Base-by-base conservation (phyloP, 1,140 invertebrate species). In the Drosophila watanabei region DNA sequence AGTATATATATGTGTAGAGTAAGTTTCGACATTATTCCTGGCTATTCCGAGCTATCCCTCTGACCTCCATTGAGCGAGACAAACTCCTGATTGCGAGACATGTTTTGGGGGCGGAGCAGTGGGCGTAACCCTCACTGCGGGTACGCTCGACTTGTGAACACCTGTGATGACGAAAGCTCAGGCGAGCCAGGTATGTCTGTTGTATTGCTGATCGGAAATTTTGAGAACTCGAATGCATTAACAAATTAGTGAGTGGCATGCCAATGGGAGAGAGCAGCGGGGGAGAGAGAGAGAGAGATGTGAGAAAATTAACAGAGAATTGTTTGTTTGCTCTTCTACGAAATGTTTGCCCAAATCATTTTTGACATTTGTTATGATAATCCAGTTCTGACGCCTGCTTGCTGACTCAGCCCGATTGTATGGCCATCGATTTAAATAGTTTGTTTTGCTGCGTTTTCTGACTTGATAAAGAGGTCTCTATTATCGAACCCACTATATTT, bases 111-210 rank as follows among this genome's bases (percentile, higher is more conserved):
- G 32, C 48, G 75, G 51, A 35, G 51, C 37, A 54, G 63, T 28
- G 35, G 66, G 30, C 66, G 66, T n/a, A 58, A 46, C 41, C 60
- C 33, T 1, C 59, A 46, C 30, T 83, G 66, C 41, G 78, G 49
- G 8, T 84, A 85, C 59, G 78, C 59, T 43, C 82, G 72, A 52
- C 82, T 84, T 7, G 46, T 72, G 41, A 65, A 54, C 37, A 81
- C 48, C 56, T 75, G 75, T 8, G 66, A 86, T 43, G 66, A 61
- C 57, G 66, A 75, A 30, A 48, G 39, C 45, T 35, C n/a, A 30
- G 28, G 35, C 28, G 58, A 64, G 52, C 35, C 78, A 84, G 82
- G 82, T 84, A 84, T 48, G 82, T 84, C 46, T 60, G 10, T 35
- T 60, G 10, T 35, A 58, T 35, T 7, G 39, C 14, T 20, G 39